Evolutionary conservation across 1,140 invertebrate species (phyloP).

Genomic region (Bacillus rossius): DNA sequence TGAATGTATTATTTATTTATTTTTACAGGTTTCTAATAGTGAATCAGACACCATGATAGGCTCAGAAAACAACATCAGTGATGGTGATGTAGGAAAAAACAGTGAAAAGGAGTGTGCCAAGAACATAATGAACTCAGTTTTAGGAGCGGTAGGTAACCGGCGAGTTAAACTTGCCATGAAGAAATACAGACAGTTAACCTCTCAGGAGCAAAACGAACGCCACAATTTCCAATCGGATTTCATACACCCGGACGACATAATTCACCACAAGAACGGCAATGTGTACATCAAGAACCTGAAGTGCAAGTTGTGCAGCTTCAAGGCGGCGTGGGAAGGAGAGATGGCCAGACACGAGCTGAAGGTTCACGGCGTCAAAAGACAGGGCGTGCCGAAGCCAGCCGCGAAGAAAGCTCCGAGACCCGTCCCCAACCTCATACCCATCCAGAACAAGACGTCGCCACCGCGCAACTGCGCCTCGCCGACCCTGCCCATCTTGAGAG

Average conservation of each 20-base stretch:
- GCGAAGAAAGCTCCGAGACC: constrained; percentile 46
- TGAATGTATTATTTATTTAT: too few species aligned
- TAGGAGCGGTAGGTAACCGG: constrained; percentile 13
- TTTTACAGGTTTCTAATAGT: too few species aligned
- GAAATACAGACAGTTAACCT: constrained; percentile 25
- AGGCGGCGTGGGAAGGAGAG: constrained; percentile 49
- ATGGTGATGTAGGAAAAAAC: too few species aligned
- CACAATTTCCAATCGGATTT: constrained; percentile 41
- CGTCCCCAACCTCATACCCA: constrained; percentile 64
- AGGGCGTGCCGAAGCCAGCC: not conserved
- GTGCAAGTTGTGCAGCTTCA: constrained; percentile 47
- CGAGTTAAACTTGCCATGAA: constrained; percentile 30
- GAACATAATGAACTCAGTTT: too few species aligned
- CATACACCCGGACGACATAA: constrained; percentile 46
- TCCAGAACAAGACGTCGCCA: constrained; percentile 34
- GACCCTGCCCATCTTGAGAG: constrained; percentile 1
- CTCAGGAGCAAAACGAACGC: constrained; percentile 26
- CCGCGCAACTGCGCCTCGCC: not conserved
- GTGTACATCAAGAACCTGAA: constrained; percentile 42
- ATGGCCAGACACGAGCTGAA: constrained; percentile 48
- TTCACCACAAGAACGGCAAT: constrained; percentile 42
- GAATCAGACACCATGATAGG: too few species aligned
- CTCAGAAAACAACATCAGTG: too few species aligned
- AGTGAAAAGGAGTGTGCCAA: too few species aligned
- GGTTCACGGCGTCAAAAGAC: constrained; percentile 39